phyloP scores from a whole-genome alignment of 2,797 vertebrate genomes.

The Notolepis coatsorum region DNA sequence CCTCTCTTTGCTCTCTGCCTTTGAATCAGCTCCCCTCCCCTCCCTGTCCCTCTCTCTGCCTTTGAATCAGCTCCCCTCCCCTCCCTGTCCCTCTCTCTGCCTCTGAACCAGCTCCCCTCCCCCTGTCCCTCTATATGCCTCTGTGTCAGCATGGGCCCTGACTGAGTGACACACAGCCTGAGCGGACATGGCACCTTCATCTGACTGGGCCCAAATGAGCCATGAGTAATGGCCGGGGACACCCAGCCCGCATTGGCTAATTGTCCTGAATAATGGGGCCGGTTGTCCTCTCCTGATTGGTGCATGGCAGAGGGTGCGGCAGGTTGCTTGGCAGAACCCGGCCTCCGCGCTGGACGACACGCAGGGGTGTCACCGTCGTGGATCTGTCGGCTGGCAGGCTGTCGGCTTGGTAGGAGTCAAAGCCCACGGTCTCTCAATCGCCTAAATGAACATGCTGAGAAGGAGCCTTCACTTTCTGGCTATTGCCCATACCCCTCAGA shows the following conservation, averaged over 20 bases:
- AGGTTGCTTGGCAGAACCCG: constrained; percentile 46
- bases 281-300: constrained; percentile 59
- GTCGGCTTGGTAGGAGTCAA: constrained; percentile 40
- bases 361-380: constrained; percentile 25
- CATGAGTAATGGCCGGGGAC: constrained; percentile 63
- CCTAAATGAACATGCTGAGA: constrained; percentile 21
- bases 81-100: not conserved
- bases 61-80: no score
- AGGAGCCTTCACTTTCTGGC: not conserved
- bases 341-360: constrained; percentile 9
- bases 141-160: constrained; percentile 15
- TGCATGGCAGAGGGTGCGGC: constrained; percentile 36
- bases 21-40: constrained; percentile 6
- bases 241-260: constrained; percentile 69
- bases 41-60: constrained; percentile 32
- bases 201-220: constrained; percentile 69
- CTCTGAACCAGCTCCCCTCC: not conserved
- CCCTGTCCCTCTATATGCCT: not conserved
- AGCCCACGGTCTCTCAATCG: constrained; percentile 36
- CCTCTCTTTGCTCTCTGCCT: constrained; percentile 33
- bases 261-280: constrained; percentile 68
- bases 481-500: no score
- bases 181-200: constrained; percentile 66
- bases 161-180: constrained; percentile 63
- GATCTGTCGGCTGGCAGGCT: constrained; percentile 54